Base-by-base conservation (phyloP, 2,888 invertebrate genomes). In the Phortica magna region DNA sequence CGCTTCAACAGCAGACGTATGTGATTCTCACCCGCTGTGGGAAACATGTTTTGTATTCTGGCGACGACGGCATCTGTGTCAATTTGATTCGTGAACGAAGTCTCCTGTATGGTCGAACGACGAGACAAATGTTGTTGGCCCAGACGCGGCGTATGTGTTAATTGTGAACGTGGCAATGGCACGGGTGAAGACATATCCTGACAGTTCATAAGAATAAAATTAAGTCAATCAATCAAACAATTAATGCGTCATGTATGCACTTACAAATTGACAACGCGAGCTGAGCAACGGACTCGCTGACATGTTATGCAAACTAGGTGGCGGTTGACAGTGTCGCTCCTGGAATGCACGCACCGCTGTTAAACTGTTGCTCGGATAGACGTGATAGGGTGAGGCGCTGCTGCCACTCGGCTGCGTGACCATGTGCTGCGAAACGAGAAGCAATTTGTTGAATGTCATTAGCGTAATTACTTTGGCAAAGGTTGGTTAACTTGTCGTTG, bases 1-100 rank as follows among this genome's bases (percentile, higher is more conserved):
- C 97, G 97, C 92, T 97, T 97, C 74, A 98, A 92, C 82, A 98
- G 93, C 83, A 97, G 94, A 86, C 96, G 95, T 89, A 98, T 97
- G 89, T 97, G 97, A 41, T 96, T 96, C 88, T 98, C 97, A 78
- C 96, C 95, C 74, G 97, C 98, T 7, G 98, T 98, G 2, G 98
- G 98, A 90, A 98, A 98, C 95, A 97, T 96, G 67, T 96, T 95
- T 86, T 95, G 95, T 84, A 97, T 96, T 92, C 96, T 97, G 59
- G 95, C 93, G 14, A 96, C 96, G 76, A 95, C 93, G 7, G 95
- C 94, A 83, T 96, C 96, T 0, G 94, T 94, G 80, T 96, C 95
- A 7, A 93, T 93, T 73, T 93, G 94, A 78, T 94, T 93, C 0
- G 93, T 93, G 76, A 94, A 93, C 72, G 94, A 93, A 4, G 95